These are phyloP conservation scores for Drosophila chauvacae DNA, from an alignment of 1,140 invertebrate genomes.

Conservation along the genomic window DNA sequence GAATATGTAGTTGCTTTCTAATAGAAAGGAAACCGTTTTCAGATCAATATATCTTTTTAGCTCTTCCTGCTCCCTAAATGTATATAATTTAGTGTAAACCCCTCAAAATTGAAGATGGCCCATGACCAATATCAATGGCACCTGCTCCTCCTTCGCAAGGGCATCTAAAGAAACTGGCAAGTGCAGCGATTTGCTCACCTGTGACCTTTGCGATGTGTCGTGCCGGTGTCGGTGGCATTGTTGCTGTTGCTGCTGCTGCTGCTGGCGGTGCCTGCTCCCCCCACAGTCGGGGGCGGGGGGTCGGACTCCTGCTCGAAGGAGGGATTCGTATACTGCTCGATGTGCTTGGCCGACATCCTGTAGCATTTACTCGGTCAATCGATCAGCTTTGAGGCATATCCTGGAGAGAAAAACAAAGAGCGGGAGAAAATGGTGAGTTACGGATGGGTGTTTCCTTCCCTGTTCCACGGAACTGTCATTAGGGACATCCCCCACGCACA, in stretches of 20 bases:
- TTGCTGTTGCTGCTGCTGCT: conserved; percentile 18
- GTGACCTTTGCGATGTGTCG: conserved; percentile 81
- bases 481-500: conserved; percentile 23
- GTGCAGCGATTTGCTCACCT: conserved; percentile 71
- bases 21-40: background rate
- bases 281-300: conserved; percentile 17
- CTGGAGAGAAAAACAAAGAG: conserved; percentile 6
- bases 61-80: too few relatives aligned
- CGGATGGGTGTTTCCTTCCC: conserved; percentile 5
- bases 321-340: conserved; percentile 78
- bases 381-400: conserved; percentile 61
- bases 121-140: conserved; percentile 3
- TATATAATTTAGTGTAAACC: background rate
- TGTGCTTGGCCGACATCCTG: conserved; percentile 68
- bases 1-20: background rate
- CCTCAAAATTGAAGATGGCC: background rate
- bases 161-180: conserved; percentile 20
- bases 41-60: too few relatives aligned
- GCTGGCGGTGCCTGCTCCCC: conserved; percentile 21
- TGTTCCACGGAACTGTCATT: conserved; percentile 27
- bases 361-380: conserved; percentile 66
- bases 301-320: conserved; percentile 74
- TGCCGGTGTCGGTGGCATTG: conserved; percentile 58
- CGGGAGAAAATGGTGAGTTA: background rate
- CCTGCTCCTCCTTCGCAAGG: conserved; percentile 2